Base-by-base conservation (phyloP, 2,888 invertebrate genomes). In the Diarsia rubi region DNA sequence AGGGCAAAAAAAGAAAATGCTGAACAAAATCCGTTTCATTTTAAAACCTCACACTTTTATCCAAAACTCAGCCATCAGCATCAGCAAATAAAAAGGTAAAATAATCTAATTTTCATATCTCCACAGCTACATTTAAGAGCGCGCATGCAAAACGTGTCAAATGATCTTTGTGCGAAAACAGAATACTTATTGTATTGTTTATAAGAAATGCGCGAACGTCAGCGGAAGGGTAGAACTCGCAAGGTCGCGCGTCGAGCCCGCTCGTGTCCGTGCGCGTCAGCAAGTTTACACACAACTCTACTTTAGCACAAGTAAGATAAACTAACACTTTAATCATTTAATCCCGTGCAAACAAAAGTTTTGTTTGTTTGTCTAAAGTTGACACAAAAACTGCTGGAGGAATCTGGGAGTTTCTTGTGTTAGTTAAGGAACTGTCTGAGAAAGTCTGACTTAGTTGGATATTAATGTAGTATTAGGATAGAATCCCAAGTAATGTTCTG, bases 91-190 rank as follows among this genome's bases (percentile, higher is more conserved):
- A 83, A 82, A 81, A 84, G 31, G 64, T 70, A 2, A 64, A 82
- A 73, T 73, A 11, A 70, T 84, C 44, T n/a, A 3, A 84, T 81
- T 73, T 77, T 57, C 67, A 79, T 82, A 78, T 71, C 52, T 78
- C 59, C 49, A 60, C 77, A 57, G 59, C 67, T 66, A 74, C 68
- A 62, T 60, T 63, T 62, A 42, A 49, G 44, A 73, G 57, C 54
- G 70, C 37, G 66, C 75, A 74, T 74, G 74, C 76, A 79, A 81
- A 79, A 89, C 89, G 90, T 89, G 90, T 80, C 82, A 84, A 87
- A 86, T 82, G 83, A 68, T 78, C 75, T 78, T 74, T 76, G 69
- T 68, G 72, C 45, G 67, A 83, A 84, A 83, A 83, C 84, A 86
- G 84, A 84, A 77, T 79, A 78, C 52, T 78, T 79, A 86, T 77